Evolutionary conservation across 2,113 vertebrate species (phyloP).

Genomic region (Columbina picui): DNA sequence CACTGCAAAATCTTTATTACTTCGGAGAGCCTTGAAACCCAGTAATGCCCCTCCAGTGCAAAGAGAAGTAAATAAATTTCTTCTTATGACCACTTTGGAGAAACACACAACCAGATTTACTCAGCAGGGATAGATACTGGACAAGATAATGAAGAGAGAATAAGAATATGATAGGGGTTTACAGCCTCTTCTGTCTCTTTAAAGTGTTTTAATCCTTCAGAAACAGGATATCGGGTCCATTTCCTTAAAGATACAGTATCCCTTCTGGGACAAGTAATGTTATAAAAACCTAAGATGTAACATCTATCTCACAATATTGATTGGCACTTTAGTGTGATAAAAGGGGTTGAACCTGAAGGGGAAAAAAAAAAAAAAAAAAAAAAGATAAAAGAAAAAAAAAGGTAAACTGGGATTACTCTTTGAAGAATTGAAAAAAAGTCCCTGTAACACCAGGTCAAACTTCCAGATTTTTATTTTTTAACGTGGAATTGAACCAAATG

Average conservation of each 20-base stretch:
- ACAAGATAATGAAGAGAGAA: conserved; percentile 92
- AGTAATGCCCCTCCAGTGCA: conserved; percentile 88
- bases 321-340: conserved; percentile 85
- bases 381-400: not conserved
- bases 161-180: conserved; percentile 88
- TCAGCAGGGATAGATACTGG: conserved; percentile 89
- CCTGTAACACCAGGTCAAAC: conserved; percentile 54
- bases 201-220: conserved; percentile 87
- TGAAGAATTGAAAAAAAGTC: conserved; percentile 64
- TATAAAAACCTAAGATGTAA: conserved; percentile 84
- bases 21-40: conserved; percentile 85
- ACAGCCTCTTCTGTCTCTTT: conserved; percentile 89
- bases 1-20: conserved; percentile 91
- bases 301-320: conserved; percentile 82
- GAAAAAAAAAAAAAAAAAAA: not conserved
- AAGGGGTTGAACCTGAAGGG: conserved; percentile 83
- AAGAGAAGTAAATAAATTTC: conserved; percentile 90
- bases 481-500: conserved; percentile 40
- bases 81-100: conserved; percentile 91
- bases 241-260: conserved; percentile 88
- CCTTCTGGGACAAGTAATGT: conserved; percentile 83
- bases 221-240: conserved; percentile 86
- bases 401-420: conserved; percentile 71
- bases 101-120: conserved; percentile 89
- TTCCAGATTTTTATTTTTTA: conserved; percentile 9